Evolutionary conservation across 1,140 invertebrate genomes (phyloP), one percentile per base, ranked within the genome.

Genomic region (Heterodera schachtii): DNA sequence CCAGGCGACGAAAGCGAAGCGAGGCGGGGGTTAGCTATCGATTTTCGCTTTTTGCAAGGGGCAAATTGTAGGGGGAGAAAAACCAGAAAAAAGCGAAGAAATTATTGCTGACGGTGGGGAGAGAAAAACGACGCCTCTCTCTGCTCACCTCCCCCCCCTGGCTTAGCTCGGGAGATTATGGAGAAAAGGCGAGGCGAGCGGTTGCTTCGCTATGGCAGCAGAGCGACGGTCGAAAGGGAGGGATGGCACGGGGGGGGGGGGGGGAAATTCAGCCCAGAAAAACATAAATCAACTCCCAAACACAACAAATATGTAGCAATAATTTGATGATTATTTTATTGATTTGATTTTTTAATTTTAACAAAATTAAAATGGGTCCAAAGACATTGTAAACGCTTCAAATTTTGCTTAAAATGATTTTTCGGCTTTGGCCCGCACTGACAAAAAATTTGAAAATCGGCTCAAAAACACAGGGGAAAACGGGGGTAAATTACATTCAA

Each of bases 51-150:
- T 60, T 60, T 60, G 57, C 13, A 16, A 60, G 16, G 57, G 57
- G 57, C 57, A 7, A 60, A 60, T 60, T 60, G 57, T 60, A 60
- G 57, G 57, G 57, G 57, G 11, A 60, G 57, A 60, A 60, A 60
- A 60, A 60, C 57, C 57, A 60, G 57, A 60, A 60, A 60, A 60
- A 60, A n/a, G 57, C 57, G 57, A 60, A 60, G 57, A 60, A 60
- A 60, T 60, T 60, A 60, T 60, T 60, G 57, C 57, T 60, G 57
- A 1, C 19, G 57, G 9, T 16, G 9, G 13, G 19, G 57, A 60
- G 57, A 16, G 57, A 60, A 60, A 60, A 60, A n/a, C 57, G 57
- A 60, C 57, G 9, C 57, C 57, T 16, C 57, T 3, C 57, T 16
- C 57, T 3, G 1, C 57, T 4, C 9, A 11, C 11, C 11, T 19